Percentiles rank a stretch among this genome's conserved stretches.
Evolutionary conservation across 1,140 invertebrate species (phyloP).

Genomic region (Polypedilum pembai): DNA sequence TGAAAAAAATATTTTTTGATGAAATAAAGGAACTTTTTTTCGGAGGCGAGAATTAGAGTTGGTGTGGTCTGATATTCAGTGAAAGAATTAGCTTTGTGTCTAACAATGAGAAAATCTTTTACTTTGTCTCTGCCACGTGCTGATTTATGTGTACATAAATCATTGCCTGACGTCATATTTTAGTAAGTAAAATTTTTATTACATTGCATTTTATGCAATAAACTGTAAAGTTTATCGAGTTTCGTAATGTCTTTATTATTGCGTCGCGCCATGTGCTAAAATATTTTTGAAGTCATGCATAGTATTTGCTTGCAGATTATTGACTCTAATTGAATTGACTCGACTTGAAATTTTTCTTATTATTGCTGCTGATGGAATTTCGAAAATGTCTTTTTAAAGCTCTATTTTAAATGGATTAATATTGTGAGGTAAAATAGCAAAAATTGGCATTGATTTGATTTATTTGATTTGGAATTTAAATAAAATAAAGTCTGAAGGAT

Average conservation of each 20-base stretch:
- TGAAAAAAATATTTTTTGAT: neutral
- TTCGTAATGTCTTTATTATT: neutral
- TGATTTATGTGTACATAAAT: neutral
- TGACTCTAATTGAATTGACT: too few species aligned
- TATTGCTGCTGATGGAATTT: too few species aligned
- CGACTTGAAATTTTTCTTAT: too few species aligned
- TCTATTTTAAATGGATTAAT: too few species aligned
- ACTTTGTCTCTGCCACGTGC: neutral
- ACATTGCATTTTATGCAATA: neutral
- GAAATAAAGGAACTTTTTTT: too few species aligned
- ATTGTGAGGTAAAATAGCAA: too few species aligned
- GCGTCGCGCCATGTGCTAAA: neutral
- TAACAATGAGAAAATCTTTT: conserved; percentile 19
- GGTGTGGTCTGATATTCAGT: conserved; percentile 4
- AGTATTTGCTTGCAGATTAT: neutral
- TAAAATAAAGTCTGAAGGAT: too few species aligned
- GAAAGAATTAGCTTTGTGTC: neutral
- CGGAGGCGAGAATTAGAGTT: neutral
- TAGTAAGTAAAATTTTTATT: neutral
- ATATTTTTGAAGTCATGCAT: conserved; percentile 6
- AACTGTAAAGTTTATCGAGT: neutral
- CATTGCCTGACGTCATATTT: neutral
- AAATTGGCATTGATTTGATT: too few species aligned
- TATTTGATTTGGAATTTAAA: too few species aligned
- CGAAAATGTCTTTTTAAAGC: too few species aligned